Evolutionary conservation across 2,797 vertebrate species (phyloP), one percentile per base, ranked within the genome.

Genomic region (Macropus fuliginosus): DNA sequence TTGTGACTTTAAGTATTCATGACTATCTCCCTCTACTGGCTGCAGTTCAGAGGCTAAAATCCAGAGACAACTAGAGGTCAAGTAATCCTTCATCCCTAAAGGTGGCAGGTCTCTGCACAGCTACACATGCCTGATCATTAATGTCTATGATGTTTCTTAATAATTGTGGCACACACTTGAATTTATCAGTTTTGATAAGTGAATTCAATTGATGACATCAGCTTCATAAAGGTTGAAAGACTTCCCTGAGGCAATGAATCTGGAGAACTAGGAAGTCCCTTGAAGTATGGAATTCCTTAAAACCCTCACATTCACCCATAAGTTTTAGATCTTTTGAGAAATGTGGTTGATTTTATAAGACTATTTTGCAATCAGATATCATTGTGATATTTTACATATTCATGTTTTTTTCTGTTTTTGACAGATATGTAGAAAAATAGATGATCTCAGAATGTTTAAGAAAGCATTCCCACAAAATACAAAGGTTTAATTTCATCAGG

Each of bases 401-500:
- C 21, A 50, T 50, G 11, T 81, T 87, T 59, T 12, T 66, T 87
- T 50, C 74, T 46, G 27, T 28, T 87, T 87, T 87, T 81, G 18
- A 87, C 9, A 87, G 21, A 50, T 81, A 81, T 50, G 40, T 87
- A 56, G 55, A 87, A 90, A 74, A 91, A 34, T 28, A 55, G 56
- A 95, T 93, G 96, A 62, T 54, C 31, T 95, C 56, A 50, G 94
- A 95, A 94, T 94, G 94, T 81, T 87, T 0, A 6, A 91, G 92
- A 94, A 94, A 97, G 56, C 56, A 96, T 96, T 81, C 92, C 81
- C 54, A 87, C 46, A 57, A 97, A 95, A 96, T 97, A 92, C 92
- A 95, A 96, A 96, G 46, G 92, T 90, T 97, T 97, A 93, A 98
- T 96, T 98, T 95, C 96, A 93, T 91, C 81, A 54, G 40, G 28